Evolutionary conservation across 30 jellyfish, hydroid and myxozoan genomes (phyloP), one percentile per base, ranked within the genome.

Genomic region (Hydractinia echinata): DNA sequence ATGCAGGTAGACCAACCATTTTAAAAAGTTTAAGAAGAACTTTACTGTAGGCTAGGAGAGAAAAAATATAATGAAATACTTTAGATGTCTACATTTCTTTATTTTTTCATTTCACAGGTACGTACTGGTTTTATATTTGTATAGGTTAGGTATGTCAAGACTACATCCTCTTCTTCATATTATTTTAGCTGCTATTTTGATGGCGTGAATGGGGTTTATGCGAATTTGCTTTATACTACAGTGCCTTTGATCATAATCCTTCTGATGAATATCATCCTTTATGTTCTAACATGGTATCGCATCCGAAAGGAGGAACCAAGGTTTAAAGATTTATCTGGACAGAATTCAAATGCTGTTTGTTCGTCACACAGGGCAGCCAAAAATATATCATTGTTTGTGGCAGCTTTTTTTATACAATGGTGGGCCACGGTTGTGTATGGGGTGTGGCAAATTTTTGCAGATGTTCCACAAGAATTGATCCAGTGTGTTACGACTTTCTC

Each of bases 131-230:
- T 58, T 58, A 58, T 11, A 11, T 58, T 16, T 58, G 69, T 58
- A 30, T 30, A 30, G 44, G 44, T 30, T 30, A 30, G 44, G 44
- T 2, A 30, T 30, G 44, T 30, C 44, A 30, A 30, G 44, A 30
- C 44, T 30, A 30, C 44, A 30, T 30, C 44, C 44, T 30, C 69
- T 58, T 21, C 21, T 21, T 67, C 14, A 11, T 67, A 10, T 67
- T 21, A 15, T 67, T 67, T 15, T 48, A 71, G 81, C 53, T 71
- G 81, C 66, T 71, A 71, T 71, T 71, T 71, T 15, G 81, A 71
- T 71, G 81, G 81, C 61, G 81, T 71, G 55, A 71, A 71, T 8
- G 81, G 81, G 8, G 81, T 19, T 19, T 60, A 19, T 8, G 81
- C 67, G 9, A 71, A 71, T 15, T 7, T 71, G 9, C 51, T 71